Evolutionary conservation across 2,113 vertebrate genomes (phyloP).

Genomic region (Odocoileus virginianus): DNA sequence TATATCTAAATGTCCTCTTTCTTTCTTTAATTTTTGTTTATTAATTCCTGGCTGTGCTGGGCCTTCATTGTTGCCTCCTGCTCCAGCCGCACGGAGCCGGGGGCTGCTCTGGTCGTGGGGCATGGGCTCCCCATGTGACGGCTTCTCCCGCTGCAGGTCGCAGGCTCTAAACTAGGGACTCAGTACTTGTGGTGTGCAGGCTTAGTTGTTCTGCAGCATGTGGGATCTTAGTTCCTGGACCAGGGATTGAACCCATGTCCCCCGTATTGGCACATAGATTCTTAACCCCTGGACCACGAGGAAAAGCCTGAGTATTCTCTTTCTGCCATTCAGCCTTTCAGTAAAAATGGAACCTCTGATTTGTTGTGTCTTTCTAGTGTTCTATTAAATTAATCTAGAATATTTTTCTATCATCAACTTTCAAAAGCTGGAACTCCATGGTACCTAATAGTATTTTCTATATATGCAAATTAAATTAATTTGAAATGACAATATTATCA

Average conservation of each 20-base stretch:
- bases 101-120: background rate
- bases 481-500: slow-evolving; percentile 23
- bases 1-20: background rate
- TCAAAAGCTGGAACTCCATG: background rate
- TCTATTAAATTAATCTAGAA: slow-evolving; percentile 12
- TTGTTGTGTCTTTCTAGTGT: background rate
- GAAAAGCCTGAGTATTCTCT: background rate
- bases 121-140: background rate
- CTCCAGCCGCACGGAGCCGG: background rate
- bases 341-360: slow-evolving; percentile 1
- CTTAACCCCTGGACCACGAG: background rate
- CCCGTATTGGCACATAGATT: background rate
- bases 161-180: background rate
- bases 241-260: background rate
- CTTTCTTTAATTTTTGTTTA: background rate
- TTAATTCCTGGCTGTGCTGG: background rate
- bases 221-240: background rate
- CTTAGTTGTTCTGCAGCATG: background rate
- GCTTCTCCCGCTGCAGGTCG: background rate
- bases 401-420: background rate
- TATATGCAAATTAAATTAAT: background rate
- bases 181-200: background rate
- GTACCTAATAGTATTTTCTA: background rate
- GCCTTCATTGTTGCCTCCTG: rapidly evolving
- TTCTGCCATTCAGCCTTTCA: background rate